These are phyloP conservation scores for Eclectus roratus DNA, from an alignment of 2,113 vertebrate genomes.

Conservation along the genomic window DNA sequence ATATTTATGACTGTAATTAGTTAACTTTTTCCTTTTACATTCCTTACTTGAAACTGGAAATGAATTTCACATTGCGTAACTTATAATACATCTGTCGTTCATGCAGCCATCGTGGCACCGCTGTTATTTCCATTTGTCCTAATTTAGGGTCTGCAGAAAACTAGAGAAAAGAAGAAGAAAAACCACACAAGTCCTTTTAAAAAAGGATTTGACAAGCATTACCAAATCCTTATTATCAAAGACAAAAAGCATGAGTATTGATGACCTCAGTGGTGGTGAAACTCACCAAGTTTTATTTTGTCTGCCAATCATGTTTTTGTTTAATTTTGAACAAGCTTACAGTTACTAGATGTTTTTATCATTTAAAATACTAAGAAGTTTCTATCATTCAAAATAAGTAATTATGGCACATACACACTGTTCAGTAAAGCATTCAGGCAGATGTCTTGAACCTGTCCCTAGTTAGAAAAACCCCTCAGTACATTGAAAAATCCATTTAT, in stretches of 20 bases:
- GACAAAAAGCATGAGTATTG: background rate
- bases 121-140: slow-evolving; percentile 42
- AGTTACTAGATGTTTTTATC: background rate
- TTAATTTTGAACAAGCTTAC: background rate
- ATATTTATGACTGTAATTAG: background rate
- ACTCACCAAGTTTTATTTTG: background rate
- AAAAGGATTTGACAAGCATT: background rate
- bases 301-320: background rate
- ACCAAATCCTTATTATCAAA: background rate
- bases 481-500: background rate
- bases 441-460: background rate
- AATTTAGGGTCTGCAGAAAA: background rate
- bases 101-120: slow-evolving; percentile 57
- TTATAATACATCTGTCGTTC: slow-evolving; percentile 62
- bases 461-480: background rate
- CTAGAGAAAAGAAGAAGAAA: background rate
- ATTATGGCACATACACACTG: background rate
- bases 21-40: background rate
- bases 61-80: slow-evolving; percentile 51
- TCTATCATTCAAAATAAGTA: background rate
- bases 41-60: slow-evolving; percentile 70
- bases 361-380: background rate
- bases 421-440: background rate
- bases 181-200: background rate
- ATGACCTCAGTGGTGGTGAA: background rate